Evolutionary conservation across 2,888 invertebrate species (phyloP), one percentile per base, ranked within the genome.

Genomic region (Megastigmus dorsalis): DNA sequence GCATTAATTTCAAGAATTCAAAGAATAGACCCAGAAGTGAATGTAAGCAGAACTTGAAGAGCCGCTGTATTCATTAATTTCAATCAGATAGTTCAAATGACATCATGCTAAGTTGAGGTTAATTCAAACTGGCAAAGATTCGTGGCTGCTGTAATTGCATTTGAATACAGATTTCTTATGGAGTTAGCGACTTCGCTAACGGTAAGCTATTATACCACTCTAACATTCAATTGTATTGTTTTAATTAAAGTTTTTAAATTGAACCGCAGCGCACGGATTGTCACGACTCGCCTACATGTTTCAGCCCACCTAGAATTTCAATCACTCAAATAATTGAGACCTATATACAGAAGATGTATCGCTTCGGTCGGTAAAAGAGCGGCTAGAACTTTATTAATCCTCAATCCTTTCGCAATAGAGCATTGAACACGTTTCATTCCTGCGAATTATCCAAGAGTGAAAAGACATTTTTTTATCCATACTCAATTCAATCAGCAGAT

Each of bases 361-460:
- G 48, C 20, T 3, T 10, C 28, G 10, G 10, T 4, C 7, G 41
- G 30, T 18, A 54, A 54, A 54, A 54, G 41, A 65, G 15, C 9
- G 28, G 41, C 28, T 65, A 36, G 43, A 63, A 65, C 36, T 65
- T 65, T 65, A 65, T 52, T 26, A 65, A 54, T 30, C 41, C 54
- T 65, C 65, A 54, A 65, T 54, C 26, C 38, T 38, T 54, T 41
- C 7, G 54, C 41, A 18, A 41, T 30, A 7, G n/a, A n/a, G 18
- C n/a, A 5, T 55, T 10, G 20, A 23, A 28, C 62, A 48, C 38
- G 26, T 23, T 50, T 38, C 50, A 38, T 50, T 23, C 41, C 30
- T 38, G 50, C 50, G 23, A 26, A 43, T 55, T 69, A 68, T 65
- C 60, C 26, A 38, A 36, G 4, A 20, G 9, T 38, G 13, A 41